Evolutionary conservation across 2,797 vertebrate genomes (phyloP).

Genomic region (Poeciliopsis presidionis): DNA sequence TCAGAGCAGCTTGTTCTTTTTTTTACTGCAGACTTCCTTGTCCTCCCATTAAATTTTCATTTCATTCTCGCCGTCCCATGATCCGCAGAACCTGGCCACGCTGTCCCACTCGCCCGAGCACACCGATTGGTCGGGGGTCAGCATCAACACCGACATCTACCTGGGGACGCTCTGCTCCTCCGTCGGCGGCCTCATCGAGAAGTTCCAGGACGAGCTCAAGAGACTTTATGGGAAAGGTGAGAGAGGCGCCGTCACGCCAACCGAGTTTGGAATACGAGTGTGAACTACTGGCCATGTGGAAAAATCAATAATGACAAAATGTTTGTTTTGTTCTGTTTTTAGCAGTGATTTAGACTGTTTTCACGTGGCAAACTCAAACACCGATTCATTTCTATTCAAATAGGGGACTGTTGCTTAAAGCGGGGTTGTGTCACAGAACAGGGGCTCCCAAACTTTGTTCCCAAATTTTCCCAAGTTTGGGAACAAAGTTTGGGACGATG

Average conservation of each 20-base stretch:
- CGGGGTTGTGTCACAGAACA: not conserved
- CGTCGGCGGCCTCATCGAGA: slow-evolving; percentile 73
- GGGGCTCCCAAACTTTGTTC: not conserved
- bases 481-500: no score
- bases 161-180: slow-evolving; percentile 78
- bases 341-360: not conserved
- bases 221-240: slow-evolving; percentile 80
- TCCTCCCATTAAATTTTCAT: slow-evolving; percentile 6
- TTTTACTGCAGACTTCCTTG: not conserved
- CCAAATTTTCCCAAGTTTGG: not conserved
- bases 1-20: not conserved
- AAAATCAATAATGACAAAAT: not conserved
- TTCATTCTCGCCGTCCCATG: not conserved
- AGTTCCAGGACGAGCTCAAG: slow-evolving; percentile 80
- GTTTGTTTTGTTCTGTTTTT: not conserved
- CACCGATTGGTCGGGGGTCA: slow-evolving; percentile 78
- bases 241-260: not conserved
- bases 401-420: not conserved
- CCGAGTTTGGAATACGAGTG: no score
- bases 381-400: not conserved
- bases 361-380: not conserved
- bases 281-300: not conserved
- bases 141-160: slow-evolving; percentile 81
- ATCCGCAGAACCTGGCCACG: slow-evolving; percentile 59
- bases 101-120: slow-evolving; percentile 66